Base-by-base conservation (phyloP, 2,888 invertebrate genomes). In the Meghimatium bilineatum region DNA sequence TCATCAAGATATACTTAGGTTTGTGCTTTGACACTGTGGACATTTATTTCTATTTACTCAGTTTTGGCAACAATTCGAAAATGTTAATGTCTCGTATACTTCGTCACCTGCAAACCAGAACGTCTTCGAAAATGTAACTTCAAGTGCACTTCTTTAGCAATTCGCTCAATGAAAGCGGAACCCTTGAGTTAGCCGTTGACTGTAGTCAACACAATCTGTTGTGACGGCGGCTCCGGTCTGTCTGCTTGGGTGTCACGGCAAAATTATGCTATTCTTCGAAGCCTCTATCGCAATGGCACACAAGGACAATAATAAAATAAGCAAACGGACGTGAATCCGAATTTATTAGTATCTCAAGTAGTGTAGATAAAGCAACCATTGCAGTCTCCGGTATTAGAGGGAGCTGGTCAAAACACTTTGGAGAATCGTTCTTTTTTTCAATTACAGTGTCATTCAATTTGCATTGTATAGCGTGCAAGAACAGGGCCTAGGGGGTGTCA, bases 191-290 rank as follows among this genome's bases (percentile, higher is more conserved):
- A 20, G 20, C 63, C 26, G 38, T 72, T 72, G 72, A 72, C 44
- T 72, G 72, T n/a, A 44, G 78, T 78, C 78, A 67, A 78, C 78
- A 67, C 66, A 49, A 67, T 78, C 66, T 67, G 78, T 78, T 78
- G 78, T 38, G 78, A 44, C 66, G 66, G 78, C 49, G 78, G 78
- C 78, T 78, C 78, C 78, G 14, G 34, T 66, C 66, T 78, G 78
- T 78, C 78, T 78, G 67, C 78, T 38, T 26, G 49, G 66, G 78
- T 78, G 78, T 78, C 78, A 67, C 44, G 78, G 44, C 49, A 60
- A 44, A 78, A 67, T 78, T 63, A 78, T 78, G 29, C 78, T 78
- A 78, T 78, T 78, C 78, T 78, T 66, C 63, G 34, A 49, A 49
- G 44, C 23, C 32, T 44, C 44, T 10, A 67, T 67, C 66, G 63